Evolutionary conservation across 2,888 invertebrate genomes (phyloP), one percentile per base, ranked within the genome.

Genomic region (Ophion ventricosus): DNA sequence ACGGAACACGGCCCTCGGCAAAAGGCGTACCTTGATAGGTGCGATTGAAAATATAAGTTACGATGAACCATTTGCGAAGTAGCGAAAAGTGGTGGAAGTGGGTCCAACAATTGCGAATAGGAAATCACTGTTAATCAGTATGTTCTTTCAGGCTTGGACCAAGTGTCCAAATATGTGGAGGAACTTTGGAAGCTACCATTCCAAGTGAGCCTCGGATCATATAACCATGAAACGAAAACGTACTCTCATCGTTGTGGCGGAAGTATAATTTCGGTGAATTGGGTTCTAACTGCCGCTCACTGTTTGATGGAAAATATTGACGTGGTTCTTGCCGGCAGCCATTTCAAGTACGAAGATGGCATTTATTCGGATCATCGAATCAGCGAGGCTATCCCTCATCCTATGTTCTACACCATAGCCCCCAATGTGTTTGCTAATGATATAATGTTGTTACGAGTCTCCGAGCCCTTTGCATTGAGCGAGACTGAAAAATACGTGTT

Each of bases 191-290:
- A 54, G 35, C 54, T 64, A 2, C 49, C 35, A 11, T 64, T 35
- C 23, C 64, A 75, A 54, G 75, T 75, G 54, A 54, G 63, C 54
- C 49, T 75, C 23, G 75, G 63, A 20, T 64, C 29, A 35, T 26
- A 54, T 49, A 25, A 64, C n/a, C 8, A 29, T 8, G 7, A 10
- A 8, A 54, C 1, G 14, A 25, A 26, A 5, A 49, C n/a, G 8
- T 75, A 64, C 20, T 35, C 8, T 17, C 75, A 75, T 17, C n/a
- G 26, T 11, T 75, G 75, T 11, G 29, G 75, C 14, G 75, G 75
- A 64, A 75, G 54, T 54, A 75, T 75, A 10, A 75, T 75, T 64
- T 54, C 75, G 11, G 49, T 64, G 54, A 54, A 64, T 8, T 75
- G 75, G 75, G 35, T 75, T 17, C 23, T 75, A n/a, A 75, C 75